phyloP scores from a whole-genome alignment of 2,113 vertebrate species.

The Psilopsiagon aurifrons region DNA sequence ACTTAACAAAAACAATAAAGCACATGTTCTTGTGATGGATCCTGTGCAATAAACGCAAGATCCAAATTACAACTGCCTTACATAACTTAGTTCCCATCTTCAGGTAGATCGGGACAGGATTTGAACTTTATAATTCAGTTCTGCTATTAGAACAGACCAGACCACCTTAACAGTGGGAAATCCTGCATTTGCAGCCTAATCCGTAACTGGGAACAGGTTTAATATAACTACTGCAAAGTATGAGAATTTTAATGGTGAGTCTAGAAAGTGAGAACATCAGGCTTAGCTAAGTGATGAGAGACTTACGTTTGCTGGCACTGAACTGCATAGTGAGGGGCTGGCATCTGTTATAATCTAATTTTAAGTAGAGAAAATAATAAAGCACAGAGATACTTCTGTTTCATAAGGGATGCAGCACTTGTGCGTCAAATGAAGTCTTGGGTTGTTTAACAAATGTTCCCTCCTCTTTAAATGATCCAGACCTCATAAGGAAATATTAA shows the following conservation, averaged over 20 bases:
- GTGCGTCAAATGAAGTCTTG: not conserved
- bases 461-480: not conserved
- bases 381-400: not conserved
- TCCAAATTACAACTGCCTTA: not conserved
- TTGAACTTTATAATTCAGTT: not conserved
- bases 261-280: not conserved
- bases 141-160: not conserved
- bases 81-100: not conserved
- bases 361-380: slow-evolving; percentile 35
- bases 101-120: not conserved
- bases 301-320: not conserved
- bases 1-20: not conserved
- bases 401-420: not conserved
- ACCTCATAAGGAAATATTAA: not conserved
- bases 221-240: not conserved
- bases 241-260: not conserved
- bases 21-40: not conserved
- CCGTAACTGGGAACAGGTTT: not conserved
- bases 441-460: slow-evolving; percentile 3
- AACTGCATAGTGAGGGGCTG: not conserved
- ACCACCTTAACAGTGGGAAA: not conserved
- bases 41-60: not conserved
- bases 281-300: slow-evolving; percentile 11
- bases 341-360: slow-evolving; percentile 46
- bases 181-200: not conserved